Base-by-base conservation (phyloP, 2,113 vertebrate species). In the Chroicocephalus ridibundus region DNA sequence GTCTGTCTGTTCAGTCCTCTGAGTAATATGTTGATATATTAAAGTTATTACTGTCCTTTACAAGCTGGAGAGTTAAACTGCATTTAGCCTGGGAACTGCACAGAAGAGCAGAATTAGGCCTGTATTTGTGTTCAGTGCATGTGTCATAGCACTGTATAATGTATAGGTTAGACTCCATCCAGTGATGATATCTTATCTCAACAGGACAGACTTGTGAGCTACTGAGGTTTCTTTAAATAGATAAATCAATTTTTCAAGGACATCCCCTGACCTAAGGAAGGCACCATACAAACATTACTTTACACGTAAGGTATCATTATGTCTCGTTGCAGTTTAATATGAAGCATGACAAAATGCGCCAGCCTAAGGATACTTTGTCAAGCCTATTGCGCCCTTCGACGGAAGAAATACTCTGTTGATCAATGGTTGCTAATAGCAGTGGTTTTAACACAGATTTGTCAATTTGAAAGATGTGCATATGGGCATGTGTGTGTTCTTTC, bases 351-450 rank as follows among this genome's bases (percentile, higher is more conserved):
- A 95, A 93, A 88, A 87, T 13, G 83, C 84, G 81, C 54, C 88
- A 91, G 86, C 81, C 90, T 90, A 61, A 97, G 94, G 97, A 95
- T 92, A 95, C 86, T 91, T 96, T 93, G 90, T 86, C 94, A 93
- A 93, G 66, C 57, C 55, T 13, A 2, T 31, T 1, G 34, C 90
- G 75, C 60, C 76, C 71, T 94, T 76, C 85, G 68, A 44, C 0
- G 36, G 69, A 66, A 75, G 61, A 86, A 95, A 75, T 21, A 72
- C 60, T 71, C 46, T 58, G 61, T 34, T 95, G 94, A 93, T 94
- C 93, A 91, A 6, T 77, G 88, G 49, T 18, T 70, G 82, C 55
- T 92, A 89, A 86, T 58, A 81, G 64, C 25, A 3, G 83, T 76
- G 54, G 65, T 5, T 86, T 85, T 85, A 55, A 86, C 55, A 55